Evolutionary conservation across 2,888 invertebrate species (phyloP), one percentile per base, ranked within the genome.

Genomic region (Cetonia aurata): DNA sequence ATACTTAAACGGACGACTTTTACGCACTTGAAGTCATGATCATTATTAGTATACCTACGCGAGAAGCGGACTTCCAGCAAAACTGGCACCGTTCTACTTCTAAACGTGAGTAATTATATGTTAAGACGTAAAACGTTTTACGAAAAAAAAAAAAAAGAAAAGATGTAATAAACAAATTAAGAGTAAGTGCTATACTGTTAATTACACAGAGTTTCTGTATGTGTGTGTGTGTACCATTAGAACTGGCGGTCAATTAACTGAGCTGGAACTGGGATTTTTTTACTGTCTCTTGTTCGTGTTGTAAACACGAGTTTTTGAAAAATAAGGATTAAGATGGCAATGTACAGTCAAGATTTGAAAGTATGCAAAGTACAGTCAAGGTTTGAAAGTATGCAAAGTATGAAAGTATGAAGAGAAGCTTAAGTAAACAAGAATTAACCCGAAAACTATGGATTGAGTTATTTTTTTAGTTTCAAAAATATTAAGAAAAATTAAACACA

Each of bases 161-260:
- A 37, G 13, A 41, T 55, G 65, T 59, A 65, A 65, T 71, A 71
- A 71, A 71, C 71, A 71, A 71, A 71, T 71, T 68, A 71, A 71
- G 42, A 59, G 59, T 50, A 50, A 69, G 62, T 71, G 71, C 62
- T 62, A 68, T 67, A 62, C 71, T 57, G 68, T 67, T 71, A 71
- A 71, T 71, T 71, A 71, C 8, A 37, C 37, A 37, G 4, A 3
- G 37, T 37, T 8, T 37, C 37, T 37, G 37, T 10, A 1, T 48
- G 17, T n/a, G 17, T 52, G 25, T n/a, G 12, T 25, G 55, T 56
- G 53, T 13, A 69, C 56, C 60, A 62, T 71, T 71, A 71, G 65
- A 67, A 57, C 57, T 8, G 25, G 25, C 25, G 25, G 17, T 19
- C 52, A 19, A 52, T 52, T 52, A 52, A 52, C 52, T 17, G n/a